Base-by-base conservation (phyloP, 1,140 invertebrate species). In the Littorina saxatilis region DNA sequence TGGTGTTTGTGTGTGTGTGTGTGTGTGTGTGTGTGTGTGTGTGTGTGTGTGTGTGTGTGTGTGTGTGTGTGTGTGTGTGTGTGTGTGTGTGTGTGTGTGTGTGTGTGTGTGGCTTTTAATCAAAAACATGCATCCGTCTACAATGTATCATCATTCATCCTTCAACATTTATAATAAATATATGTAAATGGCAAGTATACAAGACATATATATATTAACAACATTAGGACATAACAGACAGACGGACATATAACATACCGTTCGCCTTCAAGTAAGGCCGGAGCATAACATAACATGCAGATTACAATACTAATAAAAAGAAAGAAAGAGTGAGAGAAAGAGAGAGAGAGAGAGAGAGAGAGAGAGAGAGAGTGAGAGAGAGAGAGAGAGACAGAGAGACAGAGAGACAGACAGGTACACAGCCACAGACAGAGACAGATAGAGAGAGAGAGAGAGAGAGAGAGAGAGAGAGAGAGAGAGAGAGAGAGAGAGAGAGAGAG, bases 41-140 rank as follows among this genome's bases (percentile, higher is more conserved):
- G 35, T 13, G 40, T 39, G 68, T 39, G 68, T 72, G 37, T 37
- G 37, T 39, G 68, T 37, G 68, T 72, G 68, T 39, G 23, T n/a
- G 68, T 39, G 29, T 39, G 1, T 39, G 37, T n/a, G 68, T 39
- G 1, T 72, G 68, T 72, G 68, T 72, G 68, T 72, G 68, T 72
- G 68, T 39, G 68, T 72, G 70, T 40, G 70, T n/a, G 32, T n/a
- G 70, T 58, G 55, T n/a, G n/a, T n/a, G n/a, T n/a, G n/a, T n/a
- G n/a, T n/a, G n/a, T n/a, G n/a, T n/a, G n/a, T n/a, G n/a, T n/a
- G n/a, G n/a, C n/a, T n/a, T n/a, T n/a, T n/a, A n/a, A n/a, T n/a
- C n/a, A n/a, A n/a, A n/a, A n/a, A n/a, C n/a, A n/a, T n/a, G n/a
- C n/a, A n/a, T n/a, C n/a, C n/a, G n/a, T n/a, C n/a, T n/a, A n/a